A percentile compares a stretch with the other conserved stretches of the same genome.
phyloP scores from a whole-genome alignment of 2,797 vertebrate species.

The Phoebastria nigripes region DNA sequence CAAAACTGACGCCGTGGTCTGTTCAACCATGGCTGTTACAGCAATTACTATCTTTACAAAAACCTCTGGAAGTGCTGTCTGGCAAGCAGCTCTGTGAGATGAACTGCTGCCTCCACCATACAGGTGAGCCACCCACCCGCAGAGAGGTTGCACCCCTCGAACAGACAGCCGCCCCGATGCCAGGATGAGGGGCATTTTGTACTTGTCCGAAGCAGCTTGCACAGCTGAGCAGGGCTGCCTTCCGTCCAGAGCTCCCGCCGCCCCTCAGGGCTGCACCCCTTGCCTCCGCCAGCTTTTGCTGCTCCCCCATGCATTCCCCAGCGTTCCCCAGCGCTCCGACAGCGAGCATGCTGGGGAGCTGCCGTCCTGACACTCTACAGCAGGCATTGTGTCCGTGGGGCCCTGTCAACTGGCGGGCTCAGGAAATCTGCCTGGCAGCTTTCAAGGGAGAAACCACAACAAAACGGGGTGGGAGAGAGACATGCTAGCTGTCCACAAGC shows the following conservation, averaged over 20 bases:
- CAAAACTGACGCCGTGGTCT: background rate
- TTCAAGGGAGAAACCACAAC: background rate
- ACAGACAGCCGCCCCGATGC: background rate
- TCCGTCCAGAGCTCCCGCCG: background rate
- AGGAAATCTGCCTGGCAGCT: background rate
- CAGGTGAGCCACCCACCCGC: background rate
- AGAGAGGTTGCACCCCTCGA: background rate
- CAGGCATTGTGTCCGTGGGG: background rate
- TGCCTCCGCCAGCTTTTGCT: fast-evolving
- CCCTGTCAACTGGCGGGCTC: background rate
- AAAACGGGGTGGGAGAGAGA: background rate
- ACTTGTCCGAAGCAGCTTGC: background rate
- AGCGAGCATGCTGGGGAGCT: background rate
- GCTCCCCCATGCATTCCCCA: fast-evolving
- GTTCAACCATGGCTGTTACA: background rate
- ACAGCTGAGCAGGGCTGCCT: background rate
- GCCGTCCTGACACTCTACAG: background rate
- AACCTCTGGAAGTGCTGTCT: background rate
- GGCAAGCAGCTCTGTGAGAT: no score
- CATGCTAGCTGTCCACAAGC: background rate
- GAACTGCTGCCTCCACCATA: background rate
- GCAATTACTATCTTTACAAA: background rate
- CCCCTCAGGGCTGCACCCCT: background rate
- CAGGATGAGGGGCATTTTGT: background rate
- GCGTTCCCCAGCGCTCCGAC: fast-evolving